Conservation (phyloP, 2,797 vertebrate genomes). For the Ibycter americanus region DNA sequence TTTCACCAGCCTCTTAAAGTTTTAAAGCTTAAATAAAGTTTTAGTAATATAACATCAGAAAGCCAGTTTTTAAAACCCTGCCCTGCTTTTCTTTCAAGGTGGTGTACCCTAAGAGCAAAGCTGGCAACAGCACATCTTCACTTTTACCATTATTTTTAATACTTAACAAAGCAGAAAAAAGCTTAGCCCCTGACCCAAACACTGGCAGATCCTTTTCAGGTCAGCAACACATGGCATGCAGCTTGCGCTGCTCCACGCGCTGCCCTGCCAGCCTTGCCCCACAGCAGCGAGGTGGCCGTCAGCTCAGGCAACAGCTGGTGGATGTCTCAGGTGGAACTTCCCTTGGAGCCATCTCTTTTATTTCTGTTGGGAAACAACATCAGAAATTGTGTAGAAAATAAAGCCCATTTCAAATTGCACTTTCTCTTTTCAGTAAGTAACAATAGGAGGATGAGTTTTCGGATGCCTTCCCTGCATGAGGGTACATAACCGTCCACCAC, state of each 20-base stretch:
- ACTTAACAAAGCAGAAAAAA: background rate
- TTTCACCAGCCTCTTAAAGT: background rate
- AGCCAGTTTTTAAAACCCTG: background rate
- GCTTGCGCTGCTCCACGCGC: accelerated
- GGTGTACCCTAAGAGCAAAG: background rate
- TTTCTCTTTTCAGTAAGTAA: background rate
- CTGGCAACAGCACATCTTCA: background rate
- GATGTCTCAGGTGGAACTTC: background rate
- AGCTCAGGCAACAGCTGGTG: background rate
- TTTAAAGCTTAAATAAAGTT: background rate
- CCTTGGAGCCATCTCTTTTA: background rate
- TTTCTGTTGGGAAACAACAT: background rate
- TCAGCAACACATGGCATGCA: accelerated
- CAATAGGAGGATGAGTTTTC: background rate
- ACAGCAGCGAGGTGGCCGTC: background rate
- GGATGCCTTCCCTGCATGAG: background rate
- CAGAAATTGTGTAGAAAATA: background rate
- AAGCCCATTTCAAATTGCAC: background rate
- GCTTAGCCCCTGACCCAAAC: accelerated
- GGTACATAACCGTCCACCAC: background rate
- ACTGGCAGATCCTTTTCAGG: background rate
- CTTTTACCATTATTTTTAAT: background rate
- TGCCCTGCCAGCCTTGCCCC: background rate
- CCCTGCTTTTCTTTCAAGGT: background rate
- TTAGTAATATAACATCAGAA: background rate